Percentiles rank a stretch among this genome's conserved stretches.
Evolutionary conservation across 1,140 invertebrate species (phyloP).

Genomic region (Sarcophaga peregrina): DNA sequence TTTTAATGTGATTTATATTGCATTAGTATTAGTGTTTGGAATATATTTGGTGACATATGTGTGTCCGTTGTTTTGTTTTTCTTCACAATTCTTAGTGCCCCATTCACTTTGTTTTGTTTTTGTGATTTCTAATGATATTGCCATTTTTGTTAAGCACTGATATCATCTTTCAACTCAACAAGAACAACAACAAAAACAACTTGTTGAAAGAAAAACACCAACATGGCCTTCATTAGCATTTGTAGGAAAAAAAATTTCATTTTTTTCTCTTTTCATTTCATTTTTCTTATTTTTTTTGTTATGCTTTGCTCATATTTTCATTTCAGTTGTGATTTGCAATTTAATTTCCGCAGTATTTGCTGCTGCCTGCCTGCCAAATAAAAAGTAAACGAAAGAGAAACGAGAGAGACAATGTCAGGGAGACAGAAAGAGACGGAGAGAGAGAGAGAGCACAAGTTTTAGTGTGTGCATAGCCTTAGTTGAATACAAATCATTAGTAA

Average conservation of each 20-base stretch:
- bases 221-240: constrained; percentile 18
- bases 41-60: no score
- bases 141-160: background rate
- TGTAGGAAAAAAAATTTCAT: background rate
- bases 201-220: background rate
- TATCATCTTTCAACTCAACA: background rate
- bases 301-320: background rate
- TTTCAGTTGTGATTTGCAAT: constrained; percentile 19
- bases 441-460: no score
- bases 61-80: no score
- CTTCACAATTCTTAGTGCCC: no score
- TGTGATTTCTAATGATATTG: constrained; percentile 12
- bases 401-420: no score
- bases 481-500: constrained; percentile 27
- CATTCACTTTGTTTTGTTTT: background rate
- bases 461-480: background rate
- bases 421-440: no score
- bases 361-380: background rate
- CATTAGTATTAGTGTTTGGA: background rate
- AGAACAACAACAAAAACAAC: no score
- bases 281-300: background rate
- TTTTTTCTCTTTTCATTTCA: background rate
- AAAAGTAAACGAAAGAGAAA: no score
- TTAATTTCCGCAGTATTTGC: constrained; percentile 1
- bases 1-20: background rate